phyloP scores from a whole-genome alignment of 2,113 vertebrate species.

The Coracopsis vasa region DNA sequence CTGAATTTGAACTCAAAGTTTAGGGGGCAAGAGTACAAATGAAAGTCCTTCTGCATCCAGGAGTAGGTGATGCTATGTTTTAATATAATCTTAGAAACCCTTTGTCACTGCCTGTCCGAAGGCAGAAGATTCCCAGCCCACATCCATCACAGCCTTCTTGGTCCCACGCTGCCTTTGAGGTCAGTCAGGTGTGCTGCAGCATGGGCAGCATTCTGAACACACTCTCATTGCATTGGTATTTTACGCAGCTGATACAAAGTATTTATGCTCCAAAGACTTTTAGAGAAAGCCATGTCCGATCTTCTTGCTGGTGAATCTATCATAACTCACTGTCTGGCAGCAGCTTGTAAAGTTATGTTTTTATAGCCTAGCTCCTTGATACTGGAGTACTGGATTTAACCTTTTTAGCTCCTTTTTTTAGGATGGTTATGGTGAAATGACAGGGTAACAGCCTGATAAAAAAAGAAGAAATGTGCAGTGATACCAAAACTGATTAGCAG shows the following conservation, averaged over 20 bases:
- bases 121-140: neutral
- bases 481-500: neutral
- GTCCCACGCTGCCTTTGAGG: neutral
- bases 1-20: neutral
- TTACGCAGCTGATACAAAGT: slow-evolving; percentile 1
- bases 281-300: neutral
- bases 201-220: neutral
- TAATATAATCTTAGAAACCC: neutral
- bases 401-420: neutral
- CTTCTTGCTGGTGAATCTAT: slow-evolving; percentile 39
- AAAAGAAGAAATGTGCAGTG: neutral
- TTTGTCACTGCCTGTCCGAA: neutral
- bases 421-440: neutral
- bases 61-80: neutral
- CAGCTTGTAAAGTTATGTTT: slow-evolving; percentile 48
- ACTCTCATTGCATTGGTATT: neutral
- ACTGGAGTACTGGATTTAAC: neutral
- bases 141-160: neutral
- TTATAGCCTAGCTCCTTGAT: slow-evolving; percentile 3
- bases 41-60: neutral
- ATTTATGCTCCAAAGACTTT: neutral
- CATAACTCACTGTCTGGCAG: slow-evolving; percentile 35
- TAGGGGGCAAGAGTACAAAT: neutral
- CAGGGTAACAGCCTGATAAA: neutral
- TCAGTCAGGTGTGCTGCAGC: neutral